phyloP scores from a whole-genome alignment of 2,113 vertebrate genomes.

The Epinephelus fuscoguttatus region DNA sequence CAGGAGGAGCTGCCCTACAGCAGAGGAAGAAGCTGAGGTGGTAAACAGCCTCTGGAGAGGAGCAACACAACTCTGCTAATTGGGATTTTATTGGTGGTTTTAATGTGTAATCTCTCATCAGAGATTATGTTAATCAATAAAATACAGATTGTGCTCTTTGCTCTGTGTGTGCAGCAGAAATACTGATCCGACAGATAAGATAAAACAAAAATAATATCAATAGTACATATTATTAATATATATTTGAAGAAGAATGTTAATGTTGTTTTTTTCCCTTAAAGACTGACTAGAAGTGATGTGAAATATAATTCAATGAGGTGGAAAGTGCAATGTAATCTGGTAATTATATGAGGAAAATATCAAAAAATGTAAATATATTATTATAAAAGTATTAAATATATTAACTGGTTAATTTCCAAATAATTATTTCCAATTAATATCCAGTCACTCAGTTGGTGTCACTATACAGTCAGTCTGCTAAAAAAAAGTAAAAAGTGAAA shows the following conservation, averaged over 20 bases:
- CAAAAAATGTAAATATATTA: no score
- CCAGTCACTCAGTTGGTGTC: background rate
- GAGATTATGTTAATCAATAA: background rate
- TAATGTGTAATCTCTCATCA: constrained; percentile 33
- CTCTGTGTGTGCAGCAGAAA: background rate
- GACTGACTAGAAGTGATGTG: background rate
- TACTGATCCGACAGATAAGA: background rate
- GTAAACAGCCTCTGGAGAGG: constrained; percentile 49
- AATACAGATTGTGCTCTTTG: background rate
- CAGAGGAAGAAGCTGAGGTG: constrained; percentile 16
- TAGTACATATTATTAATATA: background rate
- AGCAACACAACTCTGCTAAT: constrained; percentile 24
- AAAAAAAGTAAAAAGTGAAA: background rate
- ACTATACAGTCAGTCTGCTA: background rate
- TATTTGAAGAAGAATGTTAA: background rate
- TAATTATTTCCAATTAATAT: background rate
- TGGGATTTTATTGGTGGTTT: constrained; percentile 49
- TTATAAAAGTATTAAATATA: no score
- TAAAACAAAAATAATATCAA: background rate
- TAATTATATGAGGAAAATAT: background rate
- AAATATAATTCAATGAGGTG: background rate
- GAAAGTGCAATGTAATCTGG: background rate
- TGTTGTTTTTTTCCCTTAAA: background rate
- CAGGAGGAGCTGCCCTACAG: constrained; percentile 2
- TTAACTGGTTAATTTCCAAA: background rate